Evolutionary conservation across 2,888 invertebrate species (phyloP).

Genomic region (Cheilosia grossa): DNA sequence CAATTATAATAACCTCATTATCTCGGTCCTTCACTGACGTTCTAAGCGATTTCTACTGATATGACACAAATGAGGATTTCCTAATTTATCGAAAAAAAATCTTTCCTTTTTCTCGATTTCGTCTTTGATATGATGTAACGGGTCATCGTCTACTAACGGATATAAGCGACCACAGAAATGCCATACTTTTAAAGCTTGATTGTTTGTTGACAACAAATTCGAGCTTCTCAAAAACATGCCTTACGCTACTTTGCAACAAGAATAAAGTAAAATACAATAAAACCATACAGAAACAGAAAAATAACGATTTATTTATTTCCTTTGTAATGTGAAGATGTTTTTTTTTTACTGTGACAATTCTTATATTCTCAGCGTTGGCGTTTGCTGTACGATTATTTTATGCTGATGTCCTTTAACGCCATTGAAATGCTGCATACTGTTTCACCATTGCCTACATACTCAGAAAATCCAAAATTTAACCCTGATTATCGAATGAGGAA

Average conservation of each 20-base stretch:
- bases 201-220: not conserved
- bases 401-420: conserved; percentile 43
- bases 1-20: too few relatives aligned
- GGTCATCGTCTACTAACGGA: too few relatives aligned
- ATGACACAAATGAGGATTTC: too few relatives aligned
- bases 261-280: conserved; percentile 8
- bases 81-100: too few relatives aligned
- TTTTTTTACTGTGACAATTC: conserved; percentile 25
- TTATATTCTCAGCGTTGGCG: conserved; percentile 38
- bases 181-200: too few relatives aligned
- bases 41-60: too few relatives aligned
- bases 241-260: conserved; percentile 2
- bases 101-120: too few relatives aligned
- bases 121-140: too few relatives aligned
- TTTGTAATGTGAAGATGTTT: conserved; percentile 7
- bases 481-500: conserved; percentile 30
- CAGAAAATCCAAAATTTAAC: conserved; percentile 34
- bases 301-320: conserved; percentile 22
- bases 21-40: too few relatives aligned
- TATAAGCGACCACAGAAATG: too few relatives aligned
- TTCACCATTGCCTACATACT: conserved; percentile 25
- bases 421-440: conserved; percentile 31
- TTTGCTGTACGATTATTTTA: conserved; percentile 45
- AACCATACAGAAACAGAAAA: conserved; percentile 14
- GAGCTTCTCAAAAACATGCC: not conserved